Conservation (phyloP, 2,797 vertebrate genomes). For the Orientallactaga sibirica region DNA sequence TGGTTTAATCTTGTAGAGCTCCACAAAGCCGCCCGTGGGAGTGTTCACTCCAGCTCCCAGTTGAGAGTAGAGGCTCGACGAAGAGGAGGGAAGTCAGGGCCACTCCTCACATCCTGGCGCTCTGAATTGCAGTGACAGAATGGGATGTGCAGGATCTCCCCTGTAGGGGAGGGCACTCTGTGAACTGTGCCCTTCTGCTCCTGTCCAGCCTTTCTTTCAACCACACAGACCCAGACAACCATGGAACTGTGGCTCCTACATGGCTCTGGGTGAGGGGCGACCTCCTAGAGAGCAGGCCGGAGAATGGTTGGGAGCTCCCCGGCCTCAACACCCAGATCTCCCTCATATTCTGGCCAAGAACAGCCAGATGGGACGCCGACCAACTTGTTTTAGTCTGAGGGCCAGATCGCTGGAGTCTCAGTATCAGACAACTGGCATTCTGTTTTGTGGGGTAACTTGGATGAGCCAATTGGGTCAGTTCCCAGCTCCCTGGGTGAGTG, state of each 20-base stretch:
- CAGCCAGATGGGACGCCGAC: not conserved
- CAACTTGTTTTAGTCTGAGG: not conserved
- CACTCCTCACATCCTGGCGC: no score
- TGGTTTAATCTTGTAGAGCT: not conserved
- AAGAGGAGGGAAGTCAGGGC: not conserved
- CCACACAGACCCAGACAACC: not conserved
- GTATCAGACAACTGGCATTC: not conserved
- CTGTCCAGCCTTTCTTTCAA: not conserved
- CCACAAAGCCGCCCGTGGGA: not conserved
- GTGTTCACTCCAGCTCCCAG: not conserved
- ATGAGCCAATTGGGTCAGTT: not conserved
- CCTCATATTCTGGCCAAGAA: not conserved
- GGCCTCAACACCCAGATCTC: not conserved
- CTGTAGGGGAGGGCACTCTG: not conserved
- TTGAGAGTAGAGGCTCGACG: not conserved
- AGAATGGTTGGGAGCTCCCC: not conserved
- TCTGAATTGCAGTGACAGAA: no score
- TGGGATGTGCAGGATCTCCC: no score
- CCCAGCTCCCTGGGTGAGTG: not conserved
- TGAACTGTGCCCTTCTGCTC: rapidly evolving
- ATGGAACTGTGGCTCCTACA: not conserved
- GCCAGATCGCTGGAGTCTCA: not conserved
- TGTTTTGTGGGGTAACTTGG: not conserved
- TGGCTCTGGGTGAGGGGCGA: not conserved
- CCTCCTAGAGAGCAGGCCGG: not conserved